These are phyloP conservation scores for Drosophila acutilabella DNA, from an alignment of 2,888 invertebrate species.

Conservation along the genomic window DNA sequence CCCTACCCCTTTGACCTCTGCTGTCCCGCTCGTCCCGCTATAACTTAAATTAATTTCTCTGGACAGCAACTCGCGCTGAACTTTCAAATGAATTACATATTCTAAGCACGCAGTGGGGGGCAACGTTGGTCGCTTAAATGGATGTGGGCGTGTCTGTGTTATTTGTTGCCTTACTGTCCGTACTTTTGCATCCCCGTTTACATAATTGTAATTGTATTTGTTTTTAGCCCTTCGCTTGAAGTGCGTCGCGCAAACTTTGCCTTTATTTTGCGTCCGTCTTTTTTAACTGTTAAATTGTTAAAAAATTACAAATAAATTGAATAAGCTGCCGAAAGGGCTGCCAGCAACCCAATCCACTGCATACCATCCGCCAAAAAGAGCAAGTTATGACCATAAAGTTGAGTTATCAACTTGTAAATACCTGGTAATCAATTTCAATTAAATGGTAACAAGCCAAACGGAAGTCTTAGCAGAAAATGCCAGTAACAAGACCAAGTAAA, in stretches of 20 bases:
- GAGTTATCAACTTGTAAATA: neutral
- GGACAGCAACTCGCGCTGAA: slow-evolving; percentile 59
- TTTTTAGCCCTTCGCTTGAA: slow-evolving; percentile 55
- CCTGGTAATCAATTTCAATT: neutral
- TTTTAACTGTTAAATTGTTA: slow-evolving; percentile 73
- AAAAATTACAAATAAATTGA: slow-evolving; percentile 81
- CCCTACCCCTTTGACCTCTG: slow-evolving; percentile 38
- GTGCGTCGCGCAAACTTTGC: slow-evolving; percentile 44
- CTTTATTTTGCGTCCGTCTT: slow-evolving; percentile 29
- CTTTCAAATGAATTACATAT: slow-evolving; percentile 78
- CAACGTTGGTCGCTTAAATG: neutral
- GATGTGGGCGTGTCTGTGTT: slow-evolving; percentile 11
- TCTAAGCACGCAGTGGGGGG: slow-evolving; percentile 63
- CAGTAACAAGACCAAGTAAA: no score
- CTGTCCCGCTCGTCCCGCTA: neutral
- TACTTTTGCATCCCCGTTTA: slow-evolving; percentile 32
- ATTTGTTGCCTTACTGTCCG: slow-evolving; percentile 33
- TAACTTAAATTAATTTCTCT: slow-evolving; percentile 73
- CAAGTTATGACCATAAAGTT: neutral
- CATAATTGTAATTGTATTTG: slow-evolving; percentile 79
- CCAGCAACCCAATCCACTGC: neutral
- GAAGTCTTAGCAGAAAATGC: no score
- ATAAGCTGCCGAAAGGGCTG: slow-evolving; percentile 50
- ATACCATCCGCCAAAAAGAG: slow-evolving; percentile 16
- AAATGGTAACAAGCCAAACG: no score